Conservation (phyloP, 2,888 invertebrate species). For the Erebia palarica region DNA sequence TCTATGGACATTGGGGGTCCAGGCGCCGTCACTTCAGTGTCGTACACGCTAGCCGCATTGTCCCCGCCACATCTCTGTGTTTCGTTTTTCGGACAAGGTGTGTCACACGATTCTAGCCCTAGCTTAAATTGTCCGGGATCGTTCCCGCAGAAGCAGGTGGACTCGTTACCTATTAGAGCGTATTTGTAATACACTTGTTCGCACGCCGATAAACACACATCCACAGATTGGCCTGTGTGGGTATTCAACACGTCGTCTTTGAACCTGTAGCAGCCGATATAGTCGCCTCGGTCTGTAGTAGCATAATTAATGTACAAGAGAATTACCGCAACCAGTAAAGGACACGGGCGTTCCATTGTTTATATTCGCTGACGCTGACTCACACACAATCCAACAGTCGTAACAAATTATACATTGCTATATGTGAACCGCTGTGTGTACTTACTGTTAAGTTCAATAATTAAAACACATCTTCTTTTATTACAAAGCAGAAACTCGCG, state of each 20-base stretch:
- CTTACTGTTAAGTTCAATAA: not conserved
- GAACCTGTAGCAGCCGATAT: conserved; percentile 69
- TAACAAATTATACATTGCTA: conserved; percentile 12
- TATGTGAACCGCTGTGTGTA: not conserved
- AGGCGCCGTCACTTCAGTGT: conserved; percentile 84
- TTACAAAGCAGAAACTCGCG: not conserved
- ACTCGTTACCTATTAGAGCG: conserved; percentile 70
- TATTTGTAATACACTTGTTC: conserved; percentile 75
- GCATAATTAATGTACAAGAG: conserved; percentile 44
- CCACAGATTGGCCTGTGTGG: conserved; percentile 75
- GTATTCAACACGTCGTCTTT: conserved; percentile 67
- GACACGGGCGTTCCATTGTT: conserved; percentile 62
- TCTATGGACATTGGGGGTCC: conserved; percentile 86
- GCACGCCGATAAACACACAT: conserved; percentile 73
- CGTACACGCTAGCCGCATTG: conserved; percentile 86
- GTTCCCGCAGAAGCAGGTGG: conserved; percentile 75
- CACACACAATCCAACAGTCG: conserved; percentile 38
- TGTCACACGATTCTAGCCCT: conserved; percentile 75
- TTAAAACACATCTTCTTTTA: not conserved
- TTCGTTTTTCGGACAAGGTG: conserved; percentile 83
- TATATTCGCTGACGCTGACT: conserved; percentile 51
- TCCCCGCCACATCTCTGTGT: conserved; percentile 86
- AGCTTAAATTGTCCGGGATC: conserved; percentile 68
- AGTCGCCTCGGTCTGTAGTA: conserved; percentile 67
- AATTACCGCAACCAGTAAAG: conserved; percentile 44